Conservation (phyloP, 2,888 invertebrate genomes). For the Melinaea menophilus region DNA sequence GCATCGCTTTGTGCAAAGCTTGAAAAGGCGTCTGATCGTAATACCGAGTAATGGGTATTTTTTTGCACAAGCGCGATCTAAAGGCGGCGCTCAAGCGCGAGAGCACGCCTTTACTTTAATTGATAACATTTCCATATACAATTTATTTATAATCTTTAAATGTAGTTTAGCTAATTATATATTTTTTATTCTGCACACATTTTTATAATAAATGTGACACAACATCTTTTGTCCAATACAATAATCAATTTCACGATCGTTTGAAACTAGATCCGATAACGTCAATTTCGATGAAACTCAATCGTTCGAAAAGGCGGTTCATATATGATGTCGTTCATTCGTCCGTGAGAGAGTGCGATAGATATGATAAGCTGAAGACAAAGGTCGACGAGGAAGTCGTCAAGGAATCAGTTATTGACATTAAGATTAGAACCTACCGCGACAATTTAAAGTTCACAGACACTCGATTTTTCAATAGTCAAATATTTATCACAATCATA, state of each 20-base stretch:
- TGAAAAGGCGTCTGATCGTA: slow-evolving; percentile 57
- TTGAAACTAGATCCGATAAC: slow-evolving; percentile 22
- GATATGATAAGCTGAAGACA: slow-evolving; percentile 58
- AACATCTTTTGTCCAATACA: slow-evolving; percentile 13
- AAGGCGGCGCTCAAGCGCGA: slow-evolving; percentile 51
- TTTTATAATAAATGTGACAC: neutral
- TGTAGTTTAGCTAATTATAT: neutral
- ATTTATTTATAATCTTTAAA: neutral
- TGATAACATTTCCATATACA: slow-evolving; percentile 25
- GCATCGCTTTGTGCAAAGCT: slow-evolving; percentile 52
- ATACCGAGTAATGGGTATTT: slow-evolving; percentile 56
- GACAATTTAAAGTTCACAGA: no score
- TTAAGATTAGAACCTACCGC: slow-evolving; percentile 23
- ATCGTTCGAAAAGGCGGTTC: slow-evolving; percentile 34
- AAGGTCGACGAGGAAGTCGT: slow-evolving; percentile 59
- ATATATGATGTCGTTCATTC: slow-evolving; percentile 54
- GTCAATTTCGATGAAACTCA: slow-evolving; percentile 30
- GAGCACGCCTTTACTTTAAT: slow-evolving; percentile 31
- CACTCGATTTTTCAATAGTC: no score
- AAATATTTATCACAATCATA: no score
- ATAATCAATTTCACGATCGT: slow-evolving; percentile 6
- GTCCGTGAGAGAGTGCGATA: slow-evolving; percentile 47
- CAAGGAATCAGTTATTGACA: slow-evolving; percentile 51
- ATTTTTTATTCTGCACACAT: neutral
- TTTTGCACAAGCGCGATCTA: slow-evolving; percentile 58